Evolutionary conservation across 1,140 invertebrate species (phyloP).

Genomic region (Trichonephila clavipes): DNA sequence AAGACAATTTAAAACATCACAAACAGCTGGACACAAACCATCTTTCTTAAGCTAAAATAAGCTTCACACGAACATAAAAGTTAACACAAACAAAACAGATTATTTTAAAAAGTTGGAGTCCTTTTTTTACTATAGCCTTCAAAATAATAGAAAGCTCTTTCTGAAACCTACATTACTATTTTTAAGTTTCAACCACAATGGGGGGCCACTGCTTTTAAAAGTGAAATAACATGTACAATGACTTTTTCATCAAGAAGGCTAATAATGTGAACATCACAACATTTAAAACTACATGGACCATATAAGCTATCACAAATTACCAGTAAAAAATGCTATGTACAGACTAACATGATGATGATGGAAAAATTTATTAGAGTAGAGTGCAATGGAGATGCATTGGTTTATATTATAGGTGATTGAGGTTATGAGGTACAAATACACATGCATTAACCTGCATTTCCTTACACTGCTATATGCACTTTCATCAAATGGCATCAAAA

Average conservation of each 20-base stretch:
- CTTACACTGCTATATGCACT: slow-evolving; percentile 44
- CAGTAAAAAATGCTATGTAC: slow-evolving; percentile 72
- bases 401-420: slow-evolving; percentile 62
- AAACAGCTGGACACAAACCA: slow-evolving; percentile 4
- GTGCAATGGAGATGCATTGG: slow-evolving; percentile 67
- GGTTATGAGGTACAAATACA: slow-evolving; percentile 65
- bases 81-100: neutral
- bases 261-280: slow-evolving; percentile 37
- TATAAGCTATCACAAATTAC: slow-evolving; percentile 74
- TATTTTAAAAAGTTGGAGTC: slow-evolving; percentile 9
- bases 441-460: slow-evolving; percentile 68
- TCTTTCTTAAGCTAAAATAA: slow-evolving; percentile 16
- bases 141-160: slow-evolving; percentile 16
- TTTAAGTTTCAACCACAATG: neutral
- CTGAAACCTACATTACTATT: slow-evolving; percentile 11
- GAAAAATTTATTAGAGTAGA: slow-evolving; percentile 40
- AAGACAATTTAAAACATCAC: slow-evolving; percentile 27
- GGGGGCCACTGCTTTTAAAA: slow-evolving; percentile 53
- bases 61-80: neutral
- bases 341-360: slow-evolving; percentile 74
- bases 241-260: slow-evolving; percentile 24
- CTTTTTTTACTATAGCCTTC: slow-evolving; percentile 12
- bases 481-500: slow-evolving; percentile 70
- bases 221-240: slow-evolving; percentile 42
- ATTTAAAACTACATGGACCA: slow-evolving; percentile 70